Conservation (phyloP, 2,888 invertebrate genomes). For the Argyresthia goedartella region DNA sequence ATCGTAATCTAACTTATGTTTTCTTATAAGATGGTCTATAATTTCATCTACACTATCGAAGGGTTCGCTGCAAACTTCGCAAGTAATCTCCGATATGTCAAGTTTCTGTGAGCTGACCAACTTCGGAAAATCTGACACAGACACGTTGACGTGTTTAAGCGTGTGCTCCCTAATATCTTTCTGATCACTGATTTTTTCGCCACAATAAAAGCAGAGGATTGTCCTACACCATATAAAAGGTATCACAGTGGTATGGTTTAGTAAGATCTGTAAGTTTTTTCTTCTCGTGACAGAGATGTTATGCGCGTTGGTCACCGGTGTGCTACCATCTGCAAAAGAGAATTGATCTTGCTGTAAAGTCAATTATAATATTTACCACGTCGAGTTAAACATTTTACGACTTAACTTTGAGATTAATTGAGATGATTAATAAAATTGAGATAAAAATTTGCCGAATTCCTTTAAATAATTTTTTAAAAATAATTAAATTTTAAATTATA, state of each 20-base stretch:
- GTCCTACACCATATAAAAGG: conserved; percentile 55
- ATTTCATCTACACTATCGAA: conserved; percentile 33
- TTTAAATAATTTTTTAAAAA: no score
- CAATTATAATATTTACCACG: conserved; percentile 38
- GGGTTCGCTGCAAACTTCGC: conserved; percentile 41
- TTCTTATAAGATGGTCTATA: conserved; percentile 41
- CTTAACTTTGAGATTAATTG: conserved; percentile 13
- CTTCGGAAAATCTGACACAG: conserved; percentile 34
- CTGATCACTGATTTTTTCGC: conserved; percentile 27
- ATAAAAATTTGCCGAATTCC: no score
- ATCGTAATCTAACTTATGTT: conserved; percentile 44
- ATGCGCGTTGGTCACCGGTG: no score
- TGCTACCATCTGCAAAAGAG: conserved; percentile 40
- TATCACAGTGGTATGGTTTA: conserved; percentile 50
- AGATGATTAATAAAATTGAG: no score
- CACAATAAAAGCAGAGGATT: conserved; percentile 52
- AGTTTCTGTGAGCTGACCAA: conserved; percentile 39
- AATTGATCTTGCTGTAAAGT: no score
- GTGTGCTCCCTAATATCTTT: conserved; percentile 35
- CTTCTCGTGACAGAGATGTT: conserved; percentile 15
- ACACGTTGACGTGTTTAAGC: conserved; percentile 25
- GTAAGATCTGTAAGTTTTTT: conserved; percentile 40
- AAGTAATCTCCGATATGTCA: conserved; percentile 46
- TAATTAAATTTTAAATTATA: no score
- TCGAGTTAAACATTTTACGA: conserved; percentile 57